Base-by-base conservation (phyloP, 2,113 vertebrate genomes). In the Sakesphorus luctuosus region DNA sequence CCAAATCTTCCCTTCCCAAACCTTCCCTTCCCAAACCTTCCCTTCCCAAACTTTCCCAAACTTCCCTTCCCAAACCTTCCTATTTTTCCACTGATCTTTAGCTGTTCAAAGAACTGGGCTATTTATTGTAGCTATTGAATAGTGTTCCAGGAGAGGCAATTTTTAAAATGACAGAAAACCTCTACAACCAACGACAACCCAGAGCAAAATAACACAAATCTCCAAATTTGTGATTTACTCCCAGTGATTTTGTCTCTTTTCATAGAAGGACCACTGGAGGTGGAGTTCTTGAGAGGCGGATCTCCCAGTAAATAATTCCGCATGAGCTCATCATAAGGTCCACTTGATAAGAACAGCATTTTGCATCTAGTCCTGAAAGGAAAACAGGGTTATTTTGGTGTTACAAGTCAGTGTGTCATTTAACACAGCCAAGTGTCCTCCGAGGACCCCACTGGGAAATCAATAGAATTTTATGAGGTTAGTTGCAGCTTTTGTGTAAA, bases 401-500 rank as follows among this genome's bases (percentile, higher is more conserved):
- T 66, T 92, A 67, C 89, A 95, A 97, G 95, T 73, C 92, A 75
- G 87, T 93, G 96, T 96, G 94, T 78, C 13, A 18, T 95, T 94
- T 93, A 92, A 84, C 92, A 76, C 33, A 87, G 78, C 86, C 90
- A 96, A 98, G 96, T 97, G 98, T 98, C 97, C 97, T 98, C 89
- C 75, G 38, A 98, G 97, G 95, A 97, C 96, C 97, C 97, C 92
- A 94, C 93, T 94, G 98, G 96, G 97, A 98, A 98, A 98, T 97
- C 97, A 98, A 46, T 84, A 71, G 94, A 79, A 62, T 97, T 98
- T 98, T 98, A 98, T 68, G 95, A 97, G 97, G 80, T 91, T 96
- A 97, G 94, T 96, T 97, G 96, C 96, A 96, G 97, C 90, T 98
- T 98, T 97, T 97, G 97, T 97, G 97, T 97, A 98, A 98, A 98